phyloP scores from a whole-genome alignment of 2,113 vertebrate genomes.

The Tricholaema leucomelas region DNA sequence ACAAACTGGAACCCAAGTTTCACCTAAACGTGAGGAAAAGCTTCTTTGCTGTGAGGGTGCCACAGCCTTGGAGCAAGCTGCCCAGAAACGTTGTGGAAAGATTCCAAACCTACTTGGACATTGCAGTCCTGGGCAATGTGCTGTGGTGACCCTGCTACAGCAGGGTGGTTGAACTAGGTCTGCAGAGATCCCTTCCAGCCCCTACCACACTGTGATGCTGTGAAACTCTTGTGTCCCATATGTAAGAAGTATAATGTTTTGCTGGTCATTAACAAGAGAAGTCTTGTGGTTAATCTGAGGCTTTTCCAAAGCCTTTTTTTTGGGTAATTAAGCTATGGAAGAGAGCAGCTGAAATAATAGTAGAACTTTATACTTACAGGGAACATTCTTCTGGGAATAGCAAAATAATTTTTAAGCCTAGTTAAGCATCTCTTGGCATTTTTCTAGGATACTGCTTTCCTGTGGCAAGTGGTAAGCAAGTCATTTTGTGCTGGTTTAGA shows the following conservation, averaged over 20 bases:
- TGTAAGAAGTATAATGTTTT: constrained; percentile 29
- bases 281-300: constrained; percentile 9
- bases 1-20: too few species aligned
- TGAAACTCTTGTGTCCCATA: not conserved
- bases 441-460: constrained; percentile 2
- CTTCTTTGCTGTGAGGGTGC: too few species aligned
- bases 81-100: too few species aligned
- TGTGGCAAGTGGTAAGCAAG: constrained; percentile 2
- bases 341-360: constrained; percentile 61
- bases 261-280: constrained; percentile 35
- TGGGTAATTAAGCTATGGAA: not conserved
- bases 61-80: too few species aligned
- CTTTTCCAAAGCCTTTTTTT: constrained; percentile 21
- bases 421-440: constrained; percentile 28
- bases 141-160: too few species aligned
- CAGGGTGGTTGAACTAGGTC: too few species aligned
- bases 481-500: not conserved
- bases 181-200: too few species aligned
- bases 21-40: too few species aligned
- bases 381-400: constrained; percentile 44
- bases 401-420: constrained; percentile 35
- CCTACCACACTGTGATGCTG: too few species aligned
- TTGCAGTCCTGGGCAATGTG: too few species aligned
- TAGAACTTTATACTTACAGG: not conserved
- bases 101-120: too few species aligned